Conservation (phyloP, 2,888 invertebrate genomes). For the Diploptera punctata region DNA sequence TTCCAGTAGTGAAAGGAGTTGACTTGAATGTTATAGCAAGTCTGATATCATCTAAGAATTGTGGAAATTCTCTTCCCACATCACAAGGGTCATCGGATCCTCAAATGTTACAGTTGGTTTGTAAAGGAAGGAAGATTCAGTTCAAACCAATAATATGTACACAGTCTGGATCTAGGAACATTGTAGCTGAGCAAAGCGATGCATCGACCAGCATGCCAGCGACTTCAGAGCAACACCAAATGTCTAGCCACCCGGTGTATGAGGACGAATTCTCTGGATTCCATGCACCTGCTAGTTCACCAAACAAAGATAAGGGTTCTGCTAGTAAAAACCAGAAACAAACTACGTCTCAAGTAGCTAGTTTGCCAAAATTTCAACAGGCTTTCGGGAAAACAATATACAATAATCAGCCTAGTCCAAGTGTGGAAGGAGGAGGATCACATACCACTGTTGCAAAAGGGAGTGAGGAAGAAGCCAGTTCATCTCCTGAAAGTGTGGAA, state of each 20-base stretch:
- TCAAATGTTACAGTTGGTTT: slow-evolving; percentile 32
- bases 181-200: slow-evolving; percentile 4
- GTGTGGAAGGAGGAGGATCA: slow-evolving; percentile 11
- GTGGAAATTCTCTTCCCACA: not conserved
- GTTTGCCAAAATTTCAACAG: slow-evolving; percentile 78
- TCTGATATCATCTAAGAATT: slow-evolving; percentile 33
- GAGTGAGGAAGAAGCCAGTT: not conserved
- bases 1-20: slow-evolving; percentile 38
- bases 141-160: slow-evolving; percentile 24
- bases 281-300: not conserved
- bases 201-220: not conserved
- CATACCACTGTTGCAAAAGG: not conserved
- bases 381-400: slow-evolving; percentile 77
- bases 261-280: slow-evolving; percentile 13
- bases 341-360: slow-evolving; percentile 49
- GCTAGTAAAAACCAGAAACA: slow-evolving; percentile 16
- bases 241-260: not conserved
- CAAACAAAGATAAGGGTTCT: not conserved
- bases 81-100: slow-evolving; percentile 24
- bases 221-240: not conserved
- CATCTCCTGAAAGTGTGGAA: not conserved
- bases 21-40: slow-evolving; percentile 38
- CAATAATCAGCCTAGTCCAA: slow-evolving; percentile 28
- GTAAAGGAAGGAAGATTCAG: slow-evolving; percentile 28
- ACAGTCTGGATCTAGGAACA: slow-evolving; percentile 1